Conservation (phyloP, 1,140 invertebrate genomes). For the Chironomus striatipennis region DNA sequence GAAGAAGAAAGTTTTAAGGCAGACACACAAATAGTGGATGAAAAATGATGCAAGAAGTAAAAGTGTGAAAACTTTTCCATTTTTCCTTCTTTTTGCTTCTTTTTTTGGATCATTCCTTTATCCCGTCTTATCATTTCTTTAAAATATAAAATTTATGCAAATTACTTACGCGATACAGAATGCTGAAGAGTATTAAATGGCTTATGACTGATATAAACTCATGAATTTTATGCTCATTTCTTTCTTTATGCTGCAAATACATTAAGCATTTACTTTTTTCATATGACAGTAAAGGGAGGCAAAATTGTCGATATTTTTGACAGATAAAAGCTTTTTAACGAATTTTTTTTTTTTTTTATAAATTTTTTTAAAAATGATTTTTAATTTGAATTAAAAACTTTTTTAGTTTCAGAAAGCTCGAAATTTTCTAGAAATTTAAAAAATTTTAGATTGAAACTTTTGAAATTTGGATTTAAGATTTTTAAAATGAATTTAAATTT, state of each 20-base stretch:
- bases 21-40: too few species aligned
- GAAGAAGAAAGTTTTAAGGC: too few species aligned
- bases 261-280: not conserved
- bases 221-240: not conserved
- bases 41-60: not conserved
- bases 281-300: not conserved
- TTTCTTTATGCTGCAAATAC: not conserved
- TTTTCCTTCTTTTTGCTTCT: too few species aligned
- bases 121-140: not conserved
- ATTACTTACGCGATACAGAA: not conserved
- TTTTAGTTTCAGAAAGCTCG: too few species aligned
- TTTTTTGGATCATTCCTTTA: too few species aligned
- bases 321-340: not conserved
- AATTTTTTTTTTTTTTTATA: too few species aligned
- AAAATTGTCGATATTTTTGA: not conserved
- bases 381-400: too few species aligned
- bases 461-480: too few species aligned
- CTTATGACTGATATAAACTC: not conserved
- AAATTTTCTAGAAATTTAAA: too few species aligned
- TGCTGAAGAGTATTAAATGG: constrained; percentile 10
- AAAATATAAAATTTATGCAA: not conserved
- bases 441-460: too few species aligned
- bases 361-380: too few species aligned
- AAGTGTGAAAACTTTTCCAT: not conserved
- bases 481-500: too few species aligned